phyloP scores from a whole-genome alignment of 2,797 vertebrate species.

The Sparidentex hasta region DNA sequence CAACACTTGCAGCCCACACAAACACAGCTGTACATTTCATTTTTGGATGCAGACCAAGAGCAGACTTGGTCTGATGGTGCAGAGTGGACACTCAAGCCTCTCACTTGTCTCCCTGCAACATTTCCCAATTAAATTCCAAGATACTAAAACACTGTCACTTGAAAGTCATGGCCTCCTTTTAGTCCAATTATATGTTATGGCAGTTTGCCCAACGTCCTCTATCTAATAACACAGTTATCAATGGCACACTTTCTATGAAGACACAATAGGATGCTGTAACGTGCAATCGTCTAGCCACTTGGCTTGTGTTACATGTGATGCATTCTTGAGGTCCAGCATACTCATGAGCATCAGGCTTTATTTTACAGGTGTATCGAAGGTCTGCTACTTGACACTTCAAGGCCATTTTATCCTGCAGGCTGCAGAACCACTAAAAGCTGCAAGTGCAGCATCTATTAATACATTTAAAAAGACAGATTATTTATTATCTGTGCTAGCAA shows the following conservation, averaged over 20 bases:
- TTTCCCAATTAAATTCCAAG: slow-evolving; percentile 46
- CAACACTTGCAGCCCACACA: background rate
- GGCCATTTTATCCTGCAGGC: slow-evolving; percentile 3
- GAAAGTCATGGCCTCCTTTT: slow-evolving; percentile 53
- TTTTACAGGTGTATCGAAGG: slow-evolving; percentile 19
- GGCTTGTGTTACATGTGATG: slow-evolving; percentile 12
- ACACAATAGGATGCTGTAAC: slow-evolving; percentile 35
- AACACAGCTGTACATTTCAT: slow-evolving; percentile 17
- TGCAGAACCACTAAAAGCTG: background rate
- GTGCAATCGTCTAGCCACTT: slow-evolving; percentile 13
- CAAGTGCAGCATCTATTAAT: background rate
- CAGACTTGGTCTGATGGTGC: background rate
- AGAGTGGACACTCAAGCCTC: slow-evolving; percentile 7
- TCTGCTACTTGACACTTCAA: slow-evolving; percentile 14
- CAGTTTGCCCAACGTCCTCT: slow-evolving; percentile 47
- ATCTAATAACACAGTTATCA: slow-evolving; percentile 35
- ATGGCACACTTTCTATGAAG: slow-evolving; percentile 35
- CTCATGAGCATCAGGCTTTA: slow-evolving; percentile 23
- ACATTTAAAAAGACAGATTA: background rate
- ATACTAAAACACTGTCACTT: slow-evolving; percentile 45
- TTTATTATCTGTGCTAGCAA: background rate
- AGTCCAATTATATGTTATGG: slow-evolving; percentile 53
- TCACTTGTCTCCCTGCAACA: slow-evolving; percentile 34
- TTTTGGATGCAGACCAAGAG: slow-evolving; percentile 45
- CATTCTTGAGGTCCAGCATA: slow-evolving; percentile 14